Percentiles rank a stretch among this genome's conserved stretches.
Conservation (phyloP, 2,113 vertebrate genomes). For the Gallinago paraguaiae region DNA sequence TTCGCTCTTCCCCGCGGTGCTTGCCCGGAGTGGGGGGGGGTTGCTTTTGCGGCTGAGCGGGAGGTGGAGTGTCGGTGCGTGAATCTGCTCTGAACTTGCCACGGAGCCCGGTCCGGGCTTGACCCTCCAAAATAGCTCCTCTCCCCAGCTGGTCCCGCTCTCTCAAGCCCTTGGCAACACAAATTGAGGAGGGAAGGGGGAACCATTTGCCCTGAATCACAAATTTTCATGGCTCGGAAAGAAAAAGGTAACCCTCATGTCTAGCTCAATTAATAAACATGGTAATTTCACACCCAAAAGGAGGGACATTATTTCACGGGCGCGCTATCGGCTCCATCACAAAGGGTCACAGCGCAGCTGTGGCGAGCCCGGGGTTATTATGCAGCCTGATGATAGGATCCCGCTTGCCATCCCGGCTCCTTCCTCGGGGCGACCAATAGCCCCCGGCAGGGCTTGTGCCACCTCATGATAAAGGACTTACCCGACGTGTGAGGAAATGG, state of each 20-base stretch:
- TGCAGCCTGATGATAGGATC: constrained; percentile 91
- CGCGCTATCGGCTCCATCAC: constrained; percentile 90
- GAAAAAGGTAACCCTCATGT: constrained; percentile 81
- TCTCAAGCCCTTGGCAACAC: constrained; percentile 72
- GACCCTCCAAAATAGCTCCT: neutral
- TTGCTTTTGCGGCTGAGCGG: neutral
- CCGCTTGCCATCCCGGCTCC: constrained; percentile 84
- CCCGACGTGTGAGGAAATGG: constrained; percentile 82
- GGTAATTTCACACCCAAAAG: constrained; percentile 95
- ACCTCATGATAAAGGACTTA: constrained; percentile 98
- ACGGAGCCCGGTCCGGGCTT: constrained; percentile 1
- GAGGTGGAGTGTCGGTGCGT: neutral
- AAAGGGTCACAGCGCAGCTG: constrained; percentile 98
- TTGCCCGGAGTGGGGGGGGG: neutral
- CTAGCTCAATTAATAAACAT: constrained; percentile 98
- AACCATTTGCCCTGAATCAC: constrained; percentile 82
- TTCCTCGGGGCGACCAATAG: constrained; percentile 88
- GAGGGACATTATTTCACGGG: constrained; percentile 89
- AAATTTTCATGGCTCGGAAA: constrained; percentile 82
- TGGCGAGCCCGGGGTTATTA: constrained; percentile 90
- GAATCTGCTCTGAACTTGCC: neutral
- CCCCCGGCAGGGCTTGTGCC: constrained; percentile 92
- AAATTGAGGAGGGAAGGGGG: constrained; percentile 10
- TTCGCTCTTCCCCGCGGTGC: neutral
- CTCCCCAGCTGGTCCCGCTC: constrained; percentile 61